Evolutionary conservation across 2,888 invertebrate species (phyloP).

Genomic region (Ormyrus labotus): DNA sequence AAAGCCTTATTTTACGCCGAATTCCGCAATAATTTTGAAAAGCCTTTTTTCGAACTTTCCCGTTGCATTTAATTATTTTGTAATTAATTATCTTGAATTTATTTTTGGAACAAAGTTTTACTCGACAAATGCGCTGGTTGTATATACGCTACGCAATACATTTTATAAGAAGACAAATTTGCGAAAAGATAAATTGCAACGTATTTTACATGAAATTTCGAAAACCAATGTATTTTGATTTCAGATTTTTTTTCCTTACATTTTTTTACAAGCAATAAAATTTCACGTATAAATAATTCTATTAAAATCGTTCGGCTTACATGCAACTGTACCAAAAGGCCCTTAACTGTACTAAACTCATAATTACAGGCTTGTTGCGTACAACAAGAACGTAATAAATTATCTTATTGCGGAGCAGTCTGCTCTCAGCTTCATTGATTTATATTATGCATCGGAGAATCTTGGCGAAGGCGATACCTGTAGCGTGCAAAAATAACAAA

Average conservation of each 20-base stretch:
- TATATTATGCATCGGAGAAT: conserved; percentile 48
- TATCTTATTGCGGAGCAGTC: conserved; percentile 46
- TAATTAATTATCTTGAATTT: neutral
- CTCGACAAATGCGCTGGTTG: no score
- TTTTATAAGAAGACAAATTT: conserved; percentile 1
- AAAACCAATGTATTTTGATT: no score
- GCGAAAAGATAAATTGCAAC: neutral
- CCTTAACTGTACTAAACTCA: conserved; percentile 44
- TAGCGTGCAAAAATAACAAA: neutral
- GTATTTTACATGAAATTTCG: no score
- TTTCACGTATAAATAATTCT: conserved; percentile 16
- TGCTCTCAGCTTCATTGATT: conserved; percentile 45
- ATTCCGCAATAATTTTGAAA: conserved; percentile 40
- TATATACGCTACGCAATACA: neutral
- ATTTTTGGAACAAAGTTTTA: neutral
- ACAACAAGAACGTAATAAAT: conserved; percentile 51
- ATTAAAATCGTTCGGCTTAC: conserved; percentile 38
- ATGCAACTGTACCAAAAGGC: conserved; percentile 29
- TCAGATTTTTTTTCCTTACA: no score
- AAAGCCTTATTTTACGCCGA: conserved; percentile 7
- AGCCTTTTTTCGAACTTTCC: no score
- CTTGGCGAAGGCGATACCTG: conserved; percentile 20
- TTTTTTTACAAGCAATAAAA: neutral
- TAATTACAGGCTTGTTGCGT: conserved; percentile 47
- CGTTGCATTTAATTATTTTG: neutral